Base-by-base conservation (phyloP, 2,888 invertebrate species). In the Acanthopleura granulata region DNA sequence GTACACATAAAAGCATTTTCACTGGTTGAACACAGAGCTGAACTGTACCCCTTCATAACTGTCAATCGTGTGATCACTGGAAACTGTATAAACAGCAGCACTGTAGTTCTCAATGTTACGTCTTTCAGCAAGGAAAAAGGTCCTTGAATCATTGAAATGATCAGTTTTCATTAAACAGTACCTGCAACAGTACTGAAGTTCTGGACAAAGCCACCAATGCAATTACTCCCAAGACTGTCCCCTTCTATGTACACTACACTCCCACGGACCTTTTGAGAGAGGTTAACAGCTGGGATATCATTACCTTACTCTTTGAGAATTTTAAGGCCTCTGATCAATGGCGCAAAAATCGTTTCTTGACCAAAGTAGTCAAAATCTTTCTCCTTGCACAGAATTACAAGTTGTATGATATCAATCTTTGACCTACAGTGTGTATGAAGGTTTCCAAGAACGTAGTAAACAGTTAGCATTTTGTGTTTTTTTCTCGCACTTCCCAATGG, bases 161-260 rank as follows among this genome's bases (percentile, higher is more conserved):
- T 66, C 69, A 25, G 49, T 70, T 69, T 14, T 66, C 18, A 70
- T 66, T 49, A 69, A 62, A 69, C 66, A 70, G 70, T 74, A 74
- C 49, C 74, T 66, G 40, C 74, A 74, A 29, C 18, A 18, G 70
- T 74, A 74, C 62, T 73, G 30, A 73, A 73, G 51, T 73, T 73
- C 40, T 73, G 30, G 61, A 62, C 50, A 61, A 73, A 73, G n/a
- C 73, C 73, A 12, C 61, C 57, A n/a, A 73, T 29, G 30, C 62
- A 12, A 27, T 74, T 49, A 62, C 74, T 74, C 18, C 74, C 74
- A 22, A 74, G 66, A 70, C 50, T 74, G 50, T 74, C 74, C n/a
- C 40, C 71, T 40, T 16, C 49, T 49, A 49, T 71, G n/a, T 4
- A 71, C 50, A 49, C 50, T n/a, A 71, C 15, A 49, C 18, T 49